A percentile compares a stretch with the other conserved stretches of the same genome.
Conservation (phyloP, 2,888 invertebrate genomes). For the Parnassius smintheus region DNA sequence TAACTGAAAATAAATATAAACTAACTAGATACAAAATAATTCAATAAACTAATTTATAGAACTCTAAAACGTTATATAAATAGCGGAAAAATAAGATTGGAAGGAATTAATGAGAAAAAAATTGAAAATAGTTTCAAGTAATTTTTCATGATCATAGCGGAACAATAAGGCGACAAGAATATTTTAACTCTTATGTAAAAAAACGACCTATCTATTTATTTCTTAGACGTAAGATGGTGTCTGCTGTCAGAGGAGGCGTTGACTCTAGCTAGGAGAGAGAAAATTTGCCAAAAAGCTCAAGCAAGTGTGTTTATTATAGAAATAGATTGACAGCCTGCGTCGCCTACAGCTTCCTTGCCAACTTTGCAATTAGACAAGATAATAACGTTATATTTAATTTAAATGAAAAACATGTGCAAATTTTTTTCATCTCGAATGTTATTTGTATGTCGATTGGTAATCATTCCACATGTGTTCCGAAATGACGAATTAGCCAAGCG, state of each 20-base stretch:
- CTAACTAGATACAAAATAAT: too few relatives aligned
- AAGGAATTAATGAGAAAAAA: constrained; percentile 31
- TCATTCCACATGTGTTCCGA: constrained; percentile 31
- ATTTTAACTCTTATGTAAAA: constrained; percentile 54
- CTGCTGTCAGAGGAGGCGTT: constrained; percentile 72
- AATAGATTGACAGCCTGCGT: constrained; percentile 67
- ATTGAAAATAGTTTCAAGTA: constrained; percentile 40
- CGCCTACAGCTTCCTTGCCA: constrained; percentile 71
- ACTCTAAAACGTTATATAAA: constrained; percentile 12
- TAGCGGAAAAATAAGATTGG: constrained; percentile 5
- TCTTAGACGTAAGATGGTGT: constrained; percentile 57
- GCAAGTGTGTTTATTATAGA: constrained; percentile 61
- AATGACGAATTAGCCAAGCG: constrained; percentile 18
- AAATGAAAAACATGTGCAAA: constrained; percentile 43
- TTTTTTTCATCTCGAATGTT: constrained; percentile 51
- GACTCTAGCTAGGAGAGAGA: constrained; percentile 62
- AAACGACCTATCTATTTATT: constrained; percentile 48
- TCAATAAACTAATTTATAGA: not conserved
- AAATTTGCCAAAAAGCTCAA: constrained; percentile 67
- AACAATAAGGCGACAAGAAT: constrained; percentile 54
- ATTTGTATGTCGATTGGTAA: constrained; percentile 51
- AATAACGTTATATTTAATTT: constrained; percentile 48
- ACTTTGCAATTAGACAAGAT: constrained; percentile 75
- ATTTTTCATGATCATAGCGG: constrained; percentile 59
- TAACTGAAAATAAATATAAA: too few relatives aligned